Conservation (phyloP, 2,797 vertebrate genomes). For the Fratercula arctica region DNA sequence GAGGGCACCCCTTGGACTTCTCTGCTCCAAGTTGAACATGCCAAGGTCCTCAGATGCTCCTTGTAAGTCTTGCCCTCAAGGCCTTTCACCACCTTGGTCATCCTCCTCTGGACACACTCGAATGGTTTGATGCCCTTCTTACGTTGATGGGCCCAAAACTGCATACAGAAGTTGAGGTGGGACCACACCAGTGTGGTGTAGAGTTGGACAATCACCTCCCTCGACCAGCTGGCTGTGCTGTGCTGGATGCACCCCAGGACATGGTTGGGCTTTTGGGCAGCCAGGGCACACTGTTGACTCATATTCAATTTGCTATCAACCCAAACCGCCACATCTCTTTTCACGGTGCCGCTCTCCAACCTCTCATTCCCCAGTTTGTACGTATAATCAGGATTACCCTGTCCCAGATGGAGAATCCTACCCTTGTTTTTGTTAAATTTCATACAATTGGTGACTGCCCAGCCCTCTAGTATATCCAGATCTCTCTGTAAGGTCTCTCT, state of each 20-base stretch:
- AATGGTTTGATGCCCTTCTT: background rate
- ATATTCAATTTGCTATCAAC: background rate
- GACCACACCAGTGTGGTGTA: fast-evolving
- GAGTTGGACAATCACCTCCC: background rate
- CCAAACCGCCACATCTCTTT: background rate
- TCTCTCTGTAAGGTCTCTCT: background rate
- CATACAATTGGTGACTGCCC: background rate
- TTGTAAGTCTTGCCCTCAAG: too few species aligned
- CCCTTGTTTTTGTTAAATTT: background rate
- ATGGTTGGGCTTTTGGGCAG: background rate
- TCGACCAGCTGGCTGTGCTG: fast-evolving
- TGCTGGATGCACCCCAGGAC: fast-evolving
- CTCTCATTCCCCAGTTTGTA: background rate
- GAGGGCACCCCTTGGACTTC: background rate
- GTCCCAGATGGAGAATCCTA: background rate
- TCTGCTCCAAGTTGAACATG: background rate
- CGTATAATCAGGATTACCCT: background rate
- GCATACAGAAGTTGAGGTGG: fast-evolving
- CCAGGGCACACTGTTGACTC: background rate
- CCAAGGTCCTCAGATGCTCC: too few species aligned
- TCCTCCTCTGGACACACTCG: background rate
- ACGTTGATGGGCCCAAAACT: background rate
- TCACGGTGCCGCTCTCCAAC: background rate
- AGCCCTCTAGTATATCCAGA: background rate
- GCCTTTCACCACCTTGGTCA: too few species aligned